phyloP scores from a whole-genome alignment of 2,113 vertebrate genomes.

The Malaclemys terrapin region DNA sequence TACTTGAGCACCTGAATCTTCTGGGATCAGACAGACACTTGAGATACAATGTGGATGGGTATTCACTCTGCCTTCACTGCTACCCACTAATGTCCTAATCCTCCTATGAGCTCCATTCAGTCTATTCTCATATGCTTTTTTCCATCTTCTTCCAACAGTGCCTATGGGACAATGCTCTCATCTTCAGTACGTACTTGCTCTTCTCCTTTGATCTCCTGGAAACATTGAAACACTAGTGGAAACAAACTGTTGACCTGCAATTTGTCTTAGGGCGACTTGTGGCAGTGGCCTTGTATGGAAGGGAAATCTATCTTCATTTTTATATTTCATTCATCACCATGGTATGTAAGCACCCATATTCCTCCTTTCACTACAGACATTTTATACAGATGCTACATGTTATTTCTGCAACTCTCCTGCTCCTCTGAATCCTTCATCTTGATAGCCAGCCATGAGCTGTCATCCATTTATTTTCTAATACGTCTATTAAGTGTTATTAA shows the following conservation, averaged over 20 bases:
- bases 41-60: not conserved
- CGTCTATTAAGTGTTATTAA: not conserved
- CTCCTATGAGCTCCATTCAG: not conserved
- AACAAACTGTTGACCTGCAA: accelerated
- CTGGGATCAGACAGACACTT: not conserved
- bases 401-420: not conserved
- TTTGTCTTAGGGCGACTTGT: accelerated
- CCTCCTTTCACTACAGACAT: not conserved
- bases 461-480: conserved; percentile 26
- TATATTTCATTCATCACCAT: not conserved
- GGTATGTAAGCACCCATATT: not conserved
- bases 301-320: not conserved
- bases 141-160: not conserved
- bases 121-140: not conserved
- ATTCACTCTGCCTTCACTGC: not conserved
- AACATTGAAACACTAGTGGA: accelerated
- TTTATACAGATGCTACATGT: accelerated
- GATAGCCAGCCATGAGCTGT: conserved; percentile 10
- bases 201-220: not conserved
- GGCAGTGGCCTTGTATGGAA: not conserved
- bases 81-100: not conserved
- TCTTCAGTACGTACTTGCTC: not conserved
- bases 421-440: not conserved
- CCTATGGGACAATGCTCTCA: not conserved
- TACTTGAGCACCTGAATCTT: not conserved